These are phyloP conservation scores for Drosophila willistoni DNA, from an alignment of 1,140 invertebrate species.

Conservation along the genomic window DNA sequence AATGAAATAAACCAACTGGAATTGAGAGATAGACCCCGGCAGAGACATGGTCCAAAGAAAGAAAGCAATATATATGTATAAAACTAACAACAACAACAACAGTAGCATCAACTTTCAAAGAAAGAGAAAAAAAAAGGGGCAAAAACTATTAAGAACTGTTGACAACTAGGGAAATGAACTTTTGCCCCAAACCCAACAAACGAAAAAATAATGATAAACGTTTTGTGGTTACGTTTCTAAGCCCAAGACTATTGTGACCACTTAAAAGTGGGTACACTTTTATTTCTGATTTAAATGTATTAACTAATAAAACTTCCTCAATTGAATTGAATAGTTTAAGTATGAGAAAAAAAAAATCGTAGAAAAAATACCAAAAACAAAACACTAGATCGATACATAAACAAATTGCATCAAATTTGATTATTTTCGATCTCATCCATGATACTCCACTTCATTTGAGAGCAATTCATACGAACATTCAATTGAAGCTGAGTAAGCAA, in stretches of 20 bases:
- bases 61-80: not conserved
- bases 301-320: too few species aligned
- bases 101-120: not conserved
- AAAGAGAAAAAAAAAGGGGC: conserved; percentile 35
- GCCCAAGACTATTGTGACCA: not conserved
- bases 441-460: not conserved
- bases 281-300: not conserved
- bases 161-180: conserved; percentile 77
- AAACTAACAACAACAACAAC: not conserved
- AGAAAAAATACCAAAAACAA: too few species aligned
- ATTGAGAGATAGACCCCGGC: conserved; percentile 58
- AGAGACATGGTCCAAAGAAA: conserved; percentile 68
- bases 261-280: not conserved
- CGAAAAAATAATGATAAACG: conserved; percentile 58
- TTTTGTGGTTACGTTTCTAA: conserved; percentile 10
- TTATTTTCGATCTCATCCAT: not conserved
- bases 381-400: too few species aligned
- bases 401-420: not conserved
- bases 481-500: conserved; percentile 47
- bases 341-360: too few species aligned
- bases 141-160: conserved; percentile 73
- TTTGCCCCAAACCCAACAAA: conserved; percentile 53
- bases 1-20: conserved; percentile 78
- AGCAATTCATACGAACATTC: conserved; percentile 28
- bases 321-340: too few species aligned